These are phyloP conservation scores for Drosophila quinaria DNA, from an alignment of 2,888 invertebrate genomes.

Conservation along the genomic window DNA sequence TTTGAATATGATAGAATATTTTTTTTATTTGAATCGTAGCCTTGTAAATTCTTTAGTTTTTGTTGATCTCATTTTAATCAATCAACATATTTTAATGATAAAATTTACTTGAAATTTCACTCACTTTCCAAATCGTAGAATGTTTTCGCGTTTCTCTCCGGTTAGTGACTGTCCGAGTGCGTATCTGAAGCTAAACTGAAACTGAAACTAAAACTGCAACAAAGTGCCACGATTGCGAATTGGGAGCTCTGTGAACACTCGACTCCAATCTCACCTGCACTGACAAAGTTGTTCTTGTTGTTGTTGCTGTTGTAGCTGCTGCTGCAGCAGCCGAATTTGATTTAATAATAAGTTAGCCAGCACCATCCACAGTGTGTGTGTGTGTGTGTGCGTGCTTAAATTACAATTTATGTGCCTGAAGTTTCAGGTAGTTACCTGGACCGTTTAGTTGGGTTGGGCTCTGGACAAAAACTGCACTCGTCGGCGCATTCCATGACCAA, in stretches of 20 bases:
- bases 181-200: slow-evolving; percentile 57
- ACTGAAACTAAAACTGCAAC: slow-evolving; percentile 66
- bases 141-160: slow-evolving; percentile 5
- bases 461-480: slow-evolving; percentile 63
- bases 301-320: slow-evolving; percentile 24
- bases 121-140: not conserved
- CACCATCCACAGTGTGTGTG: slow-evolving; percentile 29
- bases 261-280: slow-evolving; percentile 25
- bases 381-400: slow-evolving; percentile 56
- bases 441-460: not conserved
- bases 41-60: not conserved
- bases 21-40: not conserved
- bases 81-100: not conserved
- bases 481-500: slow-evolving; percentile 68
- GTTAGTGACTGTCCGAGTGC: slow-evolving; percentile 32
- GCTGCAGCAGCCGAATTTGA: slow-evolving; percentile 50
- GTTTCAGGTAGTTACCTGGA: slow-evolving; percentile 46
- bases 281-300: slow-evolving; percentile 22
- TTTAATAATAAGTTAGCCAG: slow-evolving; percentile 67
- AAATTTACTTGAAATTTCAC: slow-evolving; percentile 8
- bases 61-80: not conserved
- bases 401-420: slow-evolving; percentile 70
- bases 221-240: slow-evolving; percentile 28
- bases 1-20: not conserved
- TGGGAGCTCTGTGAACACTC: slow-evolving; percentile 21